A percentile compares a stretch with the other conserved stretches of the same genome.
phyloP scores from a whole-genome alignment of 2,888 invertebrate species.

The Adela reaumurella region DNA sequence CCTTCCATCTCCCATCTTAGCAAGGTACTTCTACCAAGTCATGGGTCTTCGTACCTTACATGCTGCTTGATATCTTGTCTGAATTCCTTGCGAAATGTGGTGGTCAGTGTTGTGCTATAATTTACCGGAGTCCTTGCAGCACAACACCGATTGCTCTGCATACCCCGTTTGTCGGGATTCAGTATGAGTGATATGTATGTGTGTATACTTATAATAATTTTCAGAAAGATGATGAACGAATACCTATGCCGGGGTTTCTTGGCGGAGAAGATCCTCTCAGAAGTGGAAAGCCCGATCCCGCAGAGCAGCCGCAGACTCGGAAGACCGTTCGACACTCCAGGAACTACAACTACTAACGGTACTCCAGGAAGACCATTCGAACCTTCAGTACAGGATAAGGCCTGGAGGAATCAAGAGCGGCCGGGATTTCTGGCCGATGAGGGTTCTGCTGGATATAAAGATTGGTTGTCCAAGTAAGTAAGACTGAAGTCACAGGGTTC shows the following conservation, averaged over 20 bases:
- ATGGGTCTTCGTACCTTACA: no score
- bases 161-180: no score
- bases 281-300: constrained; percentile 48
- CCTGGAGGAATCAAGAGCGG: constrained; percentile 14
- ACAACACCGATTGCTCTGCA: no score
- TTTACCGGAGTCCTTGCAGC: no score
- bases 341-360: constrained; percentile 2
- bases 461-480: constrained; percentile 72
- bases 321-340: constrained; percentile 7
- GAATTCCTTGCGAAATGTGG: no score
- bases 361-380: constrained; percentile 26
- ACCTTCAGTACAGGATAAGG: constrained; percentile 5
- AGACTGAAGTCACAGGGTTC: no score
- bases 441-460: constrained; percentile 69
- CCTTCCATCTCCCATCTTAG: no score
- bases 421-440: constrained; percentile 56
- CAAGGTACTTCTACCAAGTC: no score
- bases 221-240: constrained; percentile 77
- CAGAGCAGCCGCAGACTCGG: constrained; percentile 35
- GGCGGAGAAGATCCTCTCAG: constrained; percentile 67
- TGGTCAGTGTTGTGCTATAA: no score
- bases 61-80: no score
- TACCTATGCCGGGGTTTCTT: constrained; percentile 72
- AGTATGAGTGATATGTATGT: no score
- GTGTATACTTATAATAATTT: no score